Conservation (phyloP, 2,888 invertebrate species). For the Eristalis arbustorum region DNA sequence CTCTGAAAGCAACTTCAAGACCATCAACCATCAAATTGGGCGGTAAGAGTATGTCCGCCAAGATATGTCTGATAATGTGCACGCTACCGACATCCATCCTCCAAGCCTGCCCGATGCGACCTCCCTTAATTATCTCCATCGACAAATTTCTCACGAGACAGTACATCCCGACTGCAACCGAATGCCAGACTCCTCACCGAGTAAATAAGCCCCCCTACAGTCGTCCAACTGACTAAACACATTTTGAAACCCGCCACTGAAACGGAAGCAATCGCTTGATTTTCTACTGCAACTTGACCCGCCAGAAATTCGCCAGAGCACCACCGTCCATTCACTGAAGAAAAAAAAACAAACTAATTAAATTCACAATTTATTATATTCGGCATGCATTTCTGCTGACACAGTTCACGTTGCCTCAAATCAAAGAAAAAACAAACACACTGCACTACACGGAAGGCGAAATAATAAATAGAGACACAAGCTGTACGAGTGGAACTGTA, state of each 20-base stretch:
- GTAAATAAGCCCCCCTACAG: background rate
- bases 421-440: conserved; percentile 21
- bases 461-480: conserved; percentile 2
- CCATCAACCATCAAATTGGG: too few species aligned
- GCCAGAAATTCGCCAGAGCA: background rate
- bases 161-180: background rate
- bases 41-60: too few species aligned
- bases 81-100: too few species aligned
- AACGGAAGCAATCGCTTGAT: background rate
- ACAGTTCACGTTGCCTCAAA: conserved; percentile 26
- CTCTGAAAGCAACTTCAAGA: too few species aligned
- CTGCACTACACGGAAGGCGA: background rate
- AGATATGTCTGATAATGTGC: too few species aligned
- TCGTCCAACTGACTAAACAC: background rate
- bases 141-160: background rate
- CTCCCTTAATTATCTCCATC: background rate
- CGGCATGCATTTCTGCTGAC: conserved; percentile 51
- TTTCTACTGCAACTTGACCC: background rate
- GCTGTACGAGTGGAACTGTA: background rate
- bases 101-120: too few species aligned
- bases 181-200: background rate
- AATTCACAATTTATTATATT: conserved; percentile 28
- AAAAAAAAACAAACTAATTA: background rate
- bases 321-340: conserved; percentile 8
- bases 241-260: background rate